Evolutionary conservation across 2,113 vertebrate genomes (phyloP).

Genomic region (Andinoacara biseriatus): DNA sequence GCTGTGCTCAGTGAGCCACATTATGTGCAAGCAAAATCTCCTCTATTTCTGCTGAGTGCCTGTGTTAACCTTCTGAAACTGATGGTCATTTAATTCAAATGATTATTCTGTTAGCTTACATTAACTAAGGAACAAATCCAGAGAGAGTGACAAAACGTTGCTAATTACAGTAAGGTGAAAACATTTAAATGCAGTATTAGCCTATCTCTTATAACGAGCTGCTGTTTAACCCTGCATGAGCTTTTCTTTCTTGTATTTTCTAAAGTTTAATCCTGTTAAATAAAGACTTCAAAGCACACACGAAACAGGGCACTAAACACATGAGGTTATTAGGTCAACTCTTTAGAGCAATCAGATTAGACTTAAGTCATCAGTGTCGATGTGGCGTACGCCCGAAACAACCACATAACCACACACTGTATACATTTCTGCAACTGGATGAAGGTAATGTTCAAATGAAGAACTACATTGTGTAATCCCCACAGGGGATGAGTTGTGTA

Average conservation of each 20-base stretch:
- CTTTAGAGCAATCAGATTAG: neutral
- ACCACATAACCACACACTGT: neutral
- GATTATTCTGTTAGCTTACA: neutral
- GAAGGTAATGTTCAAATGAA: slow-evolving; percentile 40
- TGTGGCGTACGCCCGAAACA: neutral
- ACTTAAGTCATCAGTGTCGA: neutral
- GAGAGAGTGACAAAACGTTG: neutral
- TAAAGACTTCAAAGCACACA: neutral
- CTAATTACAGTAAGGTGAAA: neutral
- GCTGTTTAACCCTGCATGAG: neutral
- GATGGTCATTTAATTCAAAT: slow-evolving; percentile 3
- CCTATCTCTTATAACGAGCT: neutral
- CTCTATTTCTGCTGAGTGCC: neutral
- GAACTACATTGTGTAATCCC: slow-evolving; percentile 67
- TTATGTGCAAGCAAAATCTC: neutral
- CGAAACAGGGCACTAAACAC: neutral
- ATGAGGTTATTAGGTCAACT: neutral
- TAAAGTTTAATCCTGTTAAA: neutral
- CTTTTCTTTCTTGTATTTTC: neutral
- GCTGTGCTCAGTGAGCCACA: slow-evolving; percentile 8
- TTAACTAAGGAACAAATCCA: neutral
- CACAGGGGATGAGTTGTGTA: slow-evolving; percentile 55
- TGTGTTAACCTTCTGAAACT: slow-evolving; percentile 2
- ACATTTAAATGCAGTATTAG: neutral
- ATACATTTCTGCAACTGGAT: slow-evolving; percentile 46